phyloP scores from a whole-genome alignment of 2,888 invertebrate genomes.

The Cephonodes hylas region DNA sequence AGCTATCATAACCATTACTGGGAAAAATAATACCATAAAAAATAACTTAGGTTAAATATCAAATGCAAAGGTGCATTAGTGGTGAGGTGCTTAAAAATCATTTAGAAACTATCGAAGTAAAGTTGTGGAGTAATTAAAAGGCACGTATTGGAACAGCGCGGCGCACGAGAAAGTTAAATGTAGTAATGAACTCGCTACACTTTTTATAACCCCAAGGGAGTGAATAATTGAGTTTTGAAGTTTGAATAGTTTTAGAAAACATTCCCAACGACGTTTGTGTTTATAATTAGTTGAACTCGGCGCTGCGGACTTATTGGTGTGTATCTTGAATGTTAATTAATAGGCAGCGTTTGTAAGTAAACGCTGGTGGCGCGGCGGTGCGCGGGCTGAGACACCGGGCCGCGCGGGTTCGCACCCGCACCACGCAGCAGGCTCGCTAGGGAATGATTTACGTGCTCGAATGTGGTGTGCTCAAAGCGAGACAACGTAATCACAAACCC shows the following conservation, averaged over 20 bases:
- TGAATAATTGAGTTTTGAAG: background rate
- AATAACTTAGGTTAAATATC: background rate
- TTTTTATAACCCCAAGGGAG: background rate
- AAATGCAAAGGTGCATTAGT: background rate
- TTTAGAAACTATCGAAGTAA: background rate
- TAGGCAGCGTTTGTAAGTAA: no score
- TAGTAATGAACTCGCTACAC: background rate
- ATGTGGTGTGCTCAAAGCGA: background rate
- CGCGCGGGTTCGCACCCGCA: background rate
- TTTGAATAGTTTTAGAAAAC: background rate
- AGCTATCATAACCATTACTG: no score
- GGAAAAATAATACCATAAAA: no score
- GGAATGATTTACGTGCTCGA: background rate
- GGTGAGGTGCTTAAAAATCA: background rate
- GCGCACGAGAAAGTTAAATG: background rate
- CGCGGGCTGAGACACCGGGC: no score
- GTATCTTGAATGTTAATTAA: background rate
- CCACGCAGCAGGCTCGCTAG: background rate
- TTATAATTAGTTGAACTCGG: background rate
- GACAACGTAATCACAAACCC: background rate
- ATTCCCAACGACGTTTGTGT: background rate
- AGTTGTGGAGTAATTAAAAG: background rate
- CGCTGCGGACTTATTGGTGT: background rate
- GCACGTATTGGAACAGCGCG: background rate
- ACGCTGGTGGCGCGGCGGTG: no score